phyloP scores from a whole-genome alignment of 2,888 invertebrate species.

The Asteroscopus sphinx region DNA sequence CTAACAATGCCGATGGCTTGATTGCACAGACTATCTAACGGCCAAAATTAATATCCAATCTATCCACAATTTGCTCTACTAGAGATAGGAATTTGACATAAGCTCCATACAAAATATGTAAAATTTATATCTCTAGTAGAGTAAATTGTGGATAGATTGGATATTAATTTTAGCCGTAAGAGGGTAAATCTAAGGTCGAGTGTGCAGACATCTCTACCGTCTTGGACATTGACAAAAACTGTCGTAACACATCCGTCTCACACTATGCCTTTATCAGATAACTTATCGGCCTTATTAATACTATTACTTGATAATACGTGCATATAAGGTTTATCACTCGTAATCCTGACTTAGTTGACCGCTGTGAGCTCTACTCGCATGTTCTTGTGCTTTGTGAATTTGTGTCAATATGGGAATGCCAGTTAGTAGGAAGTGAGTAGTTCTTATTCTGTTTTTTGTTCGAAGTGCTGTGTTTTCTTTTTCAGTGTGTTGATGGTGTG shows the following conservation, averaged over 20 bases:
- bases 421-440: conserved; percentile 41
- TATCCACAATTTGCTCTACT: too few species aligned
- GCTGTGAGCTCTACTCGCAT: conserved; percentile 24
- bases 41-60: too few species aligned
- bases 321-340: conserved; percentile 52
- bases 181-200: conserved; percentile 47
- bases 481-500: not conserved
- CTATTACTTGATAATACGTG: conserved; percentile 45
- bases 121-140: too few species aligned
- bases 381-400: conserved; percentile 39
- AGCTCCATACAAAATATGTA: too few species aligned
- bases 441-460: conserved; percentile 4
- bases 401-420: conserved; percentile 46
- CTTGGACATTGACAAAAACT: conserved; percentile 30
- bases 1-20: too few species aligned
- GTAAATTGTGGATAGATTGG: too few species aligned
- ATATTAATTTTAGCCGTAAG: too few species aligned
- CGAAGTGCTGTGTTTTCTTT: conserved; percentile 1
- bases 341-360: conserved; percentile 50
- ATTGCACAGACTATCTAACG: not conserved
- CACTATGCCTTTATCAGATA: conserved; percentile 56
- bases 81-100: too few species aligned
- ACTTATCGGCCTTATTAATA: conserved; percentile 52
- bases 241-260: conserved; percentile 44
- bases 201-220: conserved; percentile 25